Conservation (phyloP, 2,113 vertebrate species). For the Otus sunia region DNA sequence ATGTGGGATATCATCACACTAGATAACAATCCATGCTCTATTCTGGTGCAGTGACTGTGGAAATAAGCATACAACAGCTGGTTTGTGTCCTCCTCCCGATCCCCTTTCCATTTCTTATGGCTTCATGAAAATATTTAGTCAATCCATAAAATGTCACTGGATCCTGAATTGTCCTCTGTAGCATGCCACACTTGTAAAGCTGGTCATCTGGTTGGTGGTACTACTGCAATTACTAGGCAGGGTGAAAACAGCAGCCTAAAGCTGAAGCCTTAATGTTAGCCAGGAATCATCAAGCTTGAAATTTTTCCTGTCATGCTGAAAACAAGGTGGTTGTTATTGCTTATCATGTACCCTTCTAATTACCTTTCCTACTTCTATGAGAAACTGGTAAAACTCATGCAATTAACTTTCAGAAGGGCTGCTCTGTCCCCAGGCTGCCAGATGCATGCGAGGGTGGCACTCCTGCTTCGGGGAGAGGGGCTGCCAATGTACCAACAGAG, state of each 20-base stretch:
- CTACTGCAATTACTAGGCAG: not conserved
- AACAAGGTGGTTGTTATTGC: accelerated
- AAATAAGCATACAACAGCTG: constrained; percentile 15
- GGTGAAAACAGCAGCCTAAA: not conserved
- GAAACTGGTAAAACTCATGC: not conserved
- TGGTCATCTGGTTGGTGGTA: not conserved
- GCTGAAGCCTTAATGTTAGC: not conserved
- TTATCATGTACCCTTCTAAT: not conserved
- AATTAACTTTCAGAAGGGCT: not conserved
- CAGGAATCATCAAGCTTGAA: not conserved
- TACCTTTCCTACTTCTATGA: not conserved
- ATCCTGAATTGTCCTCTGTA: not conserved
- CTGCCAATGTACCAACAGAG: not conserved
- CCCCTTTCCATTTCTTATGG: not conserved
- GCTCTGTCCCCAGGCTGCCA: not conserved
- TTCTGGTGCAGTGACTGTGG: not conserved
- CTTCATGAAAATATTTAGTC: not conserved
- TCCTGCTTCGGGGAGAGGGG: not conserved
- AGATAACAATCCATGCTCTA: not conserved
- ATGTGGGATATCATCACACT: not conserved
- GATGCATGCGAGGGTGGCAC: not conserved
- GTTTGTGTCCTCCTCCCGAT: not conserved
- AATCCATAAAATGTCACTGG: not conserved
- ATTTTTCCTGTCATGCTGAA: accelerated
- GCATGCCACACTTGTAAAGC: not conserved